phyloP scores from a whole-genome alignment of 2,797 vertebrate genomes.

The Malacoraja senta region DNA sequence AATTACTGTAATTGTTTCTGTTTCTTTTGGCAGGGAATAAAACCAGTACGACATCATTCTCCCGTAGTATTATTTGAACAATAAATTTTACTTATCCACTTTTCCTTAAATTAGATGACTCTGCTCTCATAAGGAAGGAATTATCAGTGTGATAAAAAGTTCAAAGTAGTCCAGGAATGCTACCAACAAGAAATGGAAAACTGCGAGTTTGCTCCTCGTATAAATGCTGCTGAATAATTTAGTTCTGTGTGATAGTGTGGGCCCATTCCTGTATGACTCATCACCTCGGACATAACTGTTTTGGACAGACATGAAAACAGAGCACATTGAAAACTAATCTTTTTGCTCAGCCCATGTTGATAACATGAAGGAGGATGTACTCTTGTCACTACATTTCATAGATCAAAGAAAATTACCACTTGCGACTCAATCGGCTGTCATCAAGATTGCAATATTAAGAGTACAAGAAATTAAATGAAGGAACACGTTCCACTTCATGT shows the following conservation, averaged over 20 bases:
- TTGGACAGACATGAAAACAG: constrained; percentile 1
- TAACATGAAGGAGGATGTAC: neutral
- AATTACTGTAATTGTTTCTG: constrained; percentile 24
- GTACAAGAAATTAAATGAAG: constrained; percentile 28
- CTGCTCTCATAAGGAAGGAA: neutral
- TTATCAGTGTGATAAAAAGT: constrained; percentile 32
- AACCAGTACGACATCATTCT: neutral
- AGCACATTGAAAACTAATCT: neutral
- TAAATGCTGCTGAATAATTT: neutral
- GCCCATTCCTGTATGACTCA: neutral
- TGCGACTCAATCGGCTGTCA: neutral
- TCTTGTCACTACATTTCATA: constrained; percentile 15
- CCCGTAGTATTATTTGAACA: constrained; percentile 15
- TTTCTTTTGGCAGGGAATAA: constrained; percentile 31
- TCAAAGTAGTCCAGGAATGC: constrained; percentile 31
- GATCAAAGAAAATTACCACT: constrained; percentile 28
- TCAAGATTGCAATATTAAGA: neutral
- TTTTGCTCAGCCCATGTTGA: neutral
- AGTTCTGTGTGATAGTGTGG: neutral
- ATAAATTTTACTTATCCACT: constrained; percentile 5
- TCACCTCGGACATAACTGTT: neutral
- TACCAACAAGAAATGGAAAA: neutral
- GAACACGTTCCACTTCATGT: neutral
- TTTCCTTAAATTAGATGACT: neutral
- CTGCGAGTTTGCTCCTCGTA: neutral